Evolutionary conservation across 2,888 invertebrate species (phyloP).

Genomic region (Ganaspis brasiliensis): DNA sequence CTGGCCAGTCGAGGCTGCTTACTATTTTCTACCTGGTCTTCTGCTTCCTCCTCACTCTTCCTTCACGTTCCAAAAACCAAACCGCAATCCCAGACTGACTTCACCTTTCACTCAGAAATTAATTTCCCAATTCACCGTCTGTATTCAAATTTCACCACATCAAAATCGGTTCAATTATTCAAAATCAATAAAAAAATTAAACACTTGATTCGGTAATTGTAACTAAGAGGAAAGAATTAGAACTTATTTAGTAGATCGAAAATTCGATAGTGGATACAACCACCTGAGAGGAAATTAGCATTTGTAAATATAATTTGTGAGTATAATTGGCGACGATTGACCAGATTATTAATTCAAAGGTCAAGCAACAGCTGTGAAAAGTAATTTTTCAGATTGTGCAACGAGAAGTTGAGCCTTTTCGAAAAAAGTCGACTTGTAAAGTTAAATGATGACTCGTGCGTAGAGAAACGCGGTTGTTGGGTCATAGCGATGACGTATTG

Average conservation of each 20-base stretch:
- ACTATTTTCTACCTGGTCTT: conserved; percentile 65
- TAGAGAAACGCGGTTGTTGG: conserved; percentile 52
- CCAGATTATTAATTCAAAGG: conserved; percentile 5
- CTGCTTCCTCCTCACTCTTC: conserved; percentile 51
- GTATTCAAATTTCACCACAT: neutral
- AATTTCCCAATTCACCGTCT: neutral
- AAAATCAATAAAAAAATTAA: too few relatives aligned
- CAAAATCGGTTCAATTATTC: too few relatives aligned
- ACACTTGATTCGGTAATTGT: too few relatives aligned
- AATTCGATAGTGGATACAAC: too few relatives aligned
- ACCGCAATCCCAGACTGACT: conserved; percentile 10
- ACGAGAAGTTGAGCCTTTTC: neutral
- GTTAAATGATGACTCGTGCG: conserved; percentile 53
- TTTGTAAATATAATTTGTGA: conserved; percentile 42
- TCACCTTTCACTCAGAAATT: conserved; percentile 22
- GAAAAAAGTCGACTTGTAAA: conserved; percentile 14
- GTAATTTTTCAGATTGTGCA: conserved; percentile 13
- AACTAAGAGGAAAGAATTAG: too few relatives aligned
- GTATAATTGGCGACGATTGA: conserved; percentile 29
- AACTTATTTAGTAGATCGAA: too few relatives aligned
- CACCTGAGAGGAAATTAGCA: too few relatives aligned
- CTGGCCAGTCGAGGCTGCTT: conserved; percentile 63
- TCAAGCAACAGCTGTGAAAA: conserved; percentile 3
- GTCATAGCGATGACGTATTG: conserved; percentile 58
- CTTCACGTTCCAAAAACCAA: conserved; percentile 47